Conservation (phyloP, 2,797 vertebrate species). For the Rhinoraja longicauda region DNA sequence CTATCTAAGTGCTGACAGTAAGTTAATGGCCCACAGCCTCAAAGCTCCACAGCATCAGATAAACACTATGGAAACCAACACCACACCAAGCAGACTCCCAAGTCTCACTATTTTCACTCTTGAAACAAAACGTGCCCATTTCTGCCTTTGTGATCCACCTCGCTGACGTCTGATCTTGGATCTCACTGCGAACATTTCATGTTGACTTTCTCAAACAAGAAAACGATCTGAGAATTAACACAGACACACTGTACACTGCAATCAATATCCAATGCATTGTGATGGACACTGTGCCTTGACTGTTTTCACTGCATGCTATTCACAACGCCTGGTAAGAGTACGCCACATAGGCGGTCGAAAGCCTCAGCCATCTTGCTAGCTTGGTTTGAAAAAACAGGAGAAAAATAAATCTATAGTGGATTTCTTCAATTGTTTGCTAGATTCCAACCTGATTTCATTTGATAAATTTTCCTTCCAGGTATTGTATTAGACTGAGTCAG, state of each 20-base stretch:
- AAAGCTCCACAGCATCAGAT: not conserved
- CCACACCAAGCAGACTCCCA: not conserved
- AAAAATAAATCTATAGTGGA: not conserved
- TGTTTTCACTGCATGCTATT: not conserved
- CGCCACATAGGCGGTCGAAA: not conserved
- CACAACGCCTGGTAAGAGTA: not conserved
- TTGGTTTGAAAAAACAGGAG: not conserved
- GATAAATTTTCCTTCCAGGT: not conserved
- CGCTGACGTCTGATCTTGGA: not conserved
- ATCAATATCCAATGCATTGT: not conserved
- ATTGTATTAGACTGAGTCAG: not conserved
- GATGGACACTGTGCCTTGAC: not conserved
- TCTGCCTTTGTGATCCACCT: not conserved
- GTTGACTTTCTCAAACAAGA: not conserved
- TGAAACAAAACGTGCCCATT: not conserved
- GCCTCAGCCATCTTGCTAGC: not conserved
- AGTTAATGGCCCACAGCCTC: not conserved
- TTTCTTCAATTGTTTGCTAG: not conserved
- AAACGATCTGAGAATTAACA: not conserved
- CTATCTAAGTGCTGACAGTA: not conserved
- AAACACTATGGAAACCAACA: not conserved
- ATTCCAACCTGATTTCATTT: not conserved
- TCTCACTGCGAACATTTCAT: not conserved
- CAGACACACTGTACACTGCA: not conserved
- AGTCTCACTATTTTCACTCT: not conserved